Percentiles rank a stretch among this genome's conserved stretches.
Evolutionary conservation across 2,113 vertebrate genomes (phyloP).

Genomic region (Ornithorhynchus anatinus): DNA sequence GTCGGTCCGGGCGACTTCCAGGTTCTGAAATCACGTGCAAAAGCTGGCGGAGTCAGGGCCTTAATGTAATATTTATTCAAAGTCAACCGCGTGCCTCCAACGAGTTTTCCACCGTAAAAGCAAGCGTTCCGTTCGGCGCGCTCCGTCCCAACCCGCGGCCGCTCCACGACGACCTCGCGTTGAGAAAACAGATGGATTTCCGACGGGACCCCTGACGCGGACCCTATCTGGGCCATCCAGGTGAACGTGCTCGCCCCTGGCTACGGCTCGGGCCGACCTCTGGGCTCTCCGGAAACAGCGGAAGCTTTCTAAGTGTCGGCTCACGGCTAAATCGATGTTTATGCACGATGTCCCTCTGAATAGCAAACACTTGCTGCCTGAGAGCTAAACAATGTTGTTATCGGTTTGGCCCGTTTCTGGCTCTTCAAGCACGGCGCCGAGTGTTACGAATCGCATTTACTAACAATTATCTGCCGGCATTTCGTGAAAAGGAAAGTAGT

Average conservation of each 20-base stretch:
- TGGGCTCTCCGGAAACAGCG: slow-evolving; percentile 68
- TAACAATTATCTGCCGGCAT: slow-evolving; percentile 78
- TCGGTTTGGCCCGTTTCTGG: slow-evolving; percentile 77
- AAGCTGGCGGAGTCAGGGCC: slow-evolving; percentile 17
- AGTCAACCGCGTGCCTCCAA: slow-evolving; percentile 30
- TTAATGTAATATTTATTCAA: slow-evolving; percentile 63
- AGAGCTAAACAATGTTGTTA: slow-evolving; percentile 80
- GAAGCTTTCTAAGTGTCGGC: slow-evolving; percentile 72
- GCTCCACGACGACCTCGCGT: slow-evolving; percentile 26
- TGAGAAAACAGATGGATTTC: slow-evolving; percentile 61
- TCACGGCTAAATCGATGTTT: slow-evolving; percentile 82
- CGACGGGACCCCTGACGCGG: slow-evolving; percentile 56
- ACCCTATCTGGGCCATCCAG: slow-evolving; percentile 63
- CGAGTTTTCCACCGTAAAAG: slow-evolving; percentile 18
- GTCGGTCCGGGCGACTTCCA: slow-evolving; percentile 13
- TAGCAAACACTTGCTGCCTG: slow-evolving; percentile 81
- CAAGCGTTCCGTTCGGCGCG: slow-evolving; percentile 32
- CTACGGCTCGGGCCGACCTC: slow-evolving; percentile 68
- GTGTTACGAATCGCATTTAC: slow-evolving; percentile 79
- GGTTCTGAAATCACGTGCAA: slow-evolving; percentile 30
- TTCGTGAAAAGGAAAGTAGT: slow-evolving; percentile 71
- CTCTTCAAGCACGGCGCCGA: slow-evolving; percentile 68
- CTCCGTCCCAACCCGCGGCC: slow-evolving; percentile 50
- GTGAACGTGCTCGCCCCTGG: slow-evolving; percentile 68
- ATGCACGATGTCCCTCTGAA: slow-evolving; percentile 80